Percentiles rank a stretch among this genome's conserved stretches.
These are phyloP conservation scores for Onychomys leucogaster DNA, from an alignment of 2,797 vertebrate species.

Conservation along the genomic window DNA sequence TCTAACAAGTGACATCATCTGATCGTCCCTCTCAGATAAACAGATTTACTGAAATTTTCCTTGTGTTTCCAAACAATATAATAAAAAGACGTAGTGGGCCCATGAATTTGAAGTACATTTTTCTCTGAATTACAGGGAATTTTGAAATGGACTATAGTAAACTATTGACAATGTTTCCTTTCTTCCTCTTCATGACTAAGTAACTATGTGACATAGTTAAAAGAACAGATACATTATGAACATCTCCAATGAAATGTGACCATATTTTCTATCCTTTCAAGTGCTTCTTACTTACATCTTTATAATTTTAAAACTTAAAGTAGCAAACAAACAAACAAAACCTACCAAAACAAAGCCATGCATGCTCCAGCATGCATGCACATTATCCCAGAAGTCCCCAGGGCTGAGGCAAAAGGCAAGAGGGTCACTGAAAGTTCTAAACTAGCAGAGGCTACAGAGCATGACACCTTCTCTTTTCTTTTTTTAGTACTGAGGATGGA, in stretches of 20 bases:
- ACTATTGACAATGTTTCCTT: background rate
- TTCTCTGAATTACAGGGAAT: conserved; percentile 37
- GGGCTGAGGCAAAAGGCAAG: background rate
- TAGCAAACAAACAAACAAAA: background rate
- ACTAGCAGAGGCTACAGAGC: background rate
- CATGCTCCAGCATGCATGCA: background rate
- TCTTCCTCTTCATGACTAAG: background rate
- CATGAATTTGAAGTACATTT: conserved; percentile 3
- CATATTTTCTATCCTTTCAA: background rate
- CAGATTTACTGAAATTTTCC: background rate
- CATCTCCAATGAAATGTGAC: background rate
- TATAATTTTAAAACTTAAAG: conserved; percentile 24
- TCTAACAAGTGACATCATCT: background rate
- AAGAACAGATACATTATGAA: background rate
- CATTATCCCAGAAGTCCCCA: background rate
- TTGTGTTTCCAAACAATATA: conserved; percentile 56
- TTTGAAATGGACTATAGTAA: background rate
- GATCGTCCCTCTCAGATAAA: background rate
- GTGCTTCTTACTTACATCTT: background rate
- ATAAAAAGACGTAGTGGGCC: conserved; percentile 18
- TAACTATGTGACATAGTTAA: background rate
- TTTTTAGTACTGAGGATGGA: too few relatives aligned
- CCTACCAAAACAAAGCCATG: background rate
- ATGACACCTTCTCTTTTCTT: background rate
- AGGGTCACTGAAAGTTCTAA: background rate